Base-by-base conservation (phyloP, 2,797 vertebrate species). In the Garrulus glandarius region DNA sequence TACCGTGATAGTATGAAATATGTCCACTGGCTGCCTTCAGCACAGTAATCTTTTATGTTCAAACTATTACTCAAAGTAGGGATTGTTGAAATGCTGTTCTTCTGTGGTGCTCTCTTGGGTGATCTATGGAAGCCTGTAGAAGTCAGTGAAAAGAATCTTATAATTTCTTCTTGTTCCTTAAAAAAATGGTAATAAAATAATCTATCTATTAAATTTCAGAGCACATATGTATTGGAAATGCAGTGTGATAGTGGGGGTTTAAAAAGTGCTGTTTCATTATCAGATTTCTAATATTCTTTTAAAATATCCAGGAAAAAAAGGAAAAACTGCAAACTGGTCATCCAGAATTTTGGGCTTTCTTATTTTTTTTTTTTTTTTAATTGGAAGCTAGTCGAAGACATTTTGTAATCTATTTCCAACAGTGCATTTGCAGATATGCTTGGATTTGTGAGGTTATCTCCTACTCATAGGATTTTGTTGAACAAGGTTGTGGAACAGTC, bases 41-140 rank as follows among this genome's bases (percentile, higher is more conserved):
- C 76, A 49, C 69, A 52, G 75, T 63, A 59, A 95, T 97, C 83
- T 95, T 95, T 96, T 94, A 88, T 88, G 78, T 92, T 86, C 74
- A 50, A 89, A 87, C 83, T 95, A 53, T 94, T 93, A 84, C 74
- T 95, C 93, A 93, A 84, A 93, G 70, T 76, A 84, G 8, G 6
- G 87, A 82, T 92, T 95, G 92, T 65, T 90, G 94, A 94, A 94
- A 84, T 6, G 10, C 69, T 90, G 23, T 60, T 96, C 76, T 85
- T 91, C 83, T 79, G 27, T 63, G 71, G 21, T 0, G 0, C 56
- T 92, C 65, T 93, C 77, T 46, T 89, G 87, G 63, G 71, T 94
- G 87, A 92, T 88, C 85, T 92, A 15, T 88, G 77, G 60, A 61
- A 88, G 20, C 41, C 14, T 74, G 29, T 32, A 36, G 56, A 76